phyloP scores from a whole-genome alignment of 2,888 invertebrate genomes.

The Hypena proboscidalis region DNA sequence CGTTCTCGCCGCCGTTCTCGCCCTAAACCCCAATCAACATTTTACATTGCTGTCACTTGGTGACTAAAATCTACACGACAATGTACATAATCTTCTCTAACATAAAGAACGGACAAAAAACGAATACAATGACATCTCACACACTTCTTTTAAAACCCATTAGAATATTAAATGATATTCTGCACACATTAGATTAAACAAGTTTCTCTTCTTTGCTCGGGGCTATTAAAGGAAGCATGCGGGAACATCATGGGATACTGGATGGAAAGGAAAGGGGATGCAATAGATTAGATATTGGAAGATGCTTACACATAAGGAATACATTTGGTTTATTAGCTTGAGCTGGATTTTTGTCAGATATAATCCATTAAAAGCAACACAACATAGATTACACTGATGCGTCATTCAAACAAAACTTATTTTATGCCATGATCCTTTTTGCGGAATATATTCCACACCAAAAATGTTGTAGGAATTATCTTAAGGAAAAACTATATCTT shows the following conservation, averaged over 20 bases:
- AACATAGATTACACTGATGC: slow-evolving; percentile 19
- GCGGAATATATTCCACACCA: slow-evolving; percentile 31
- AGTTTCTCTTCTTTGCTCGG: slow-evolving; percentile 58
- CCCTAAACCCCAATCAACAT: slow-evolving; percentile 81
- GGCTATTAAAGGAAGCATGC: slow-evolving; percentile 85
- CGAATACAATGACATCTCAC: slow-evolving; percentile 65
- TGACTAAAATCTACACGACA: slow-evolving; percentile 41
- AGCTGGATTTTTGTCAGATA: slow-evolving; percentile 20
- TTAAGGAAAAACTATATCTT: background rate
- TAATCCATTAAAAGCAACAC: slow-evolving; percentile 29
- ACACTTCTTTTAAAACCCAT: slow-evolving; percentile 84
- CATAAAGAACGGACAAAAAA: slow-evolving; percentile 50
- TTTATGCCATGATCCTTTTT: slow-evolving; percentile 23
- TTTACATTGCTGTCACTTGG: slow-evolving; percentile 67
- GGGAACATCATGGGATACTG: slow-evolving; percentile 61
- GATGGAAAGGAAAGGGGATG: slow-evolving; percentile 27
- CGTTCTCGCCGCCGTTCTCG: slow-evolving; percentile 74
- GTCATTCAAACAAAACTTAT: slow-evolving; percentile 24
- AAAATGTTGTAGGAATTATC: slow-evolving; percentile 28
- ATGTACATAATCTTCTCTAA: slow-evolving; percentile 31
- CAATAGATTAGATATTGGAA: slow-evolving; percentile 25
- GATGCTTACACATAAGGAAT: slow-evolving; percentile 27
- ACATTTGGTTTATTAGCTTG: slow-evolving; percentile 29
- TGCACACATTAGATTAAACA: slow-evolving; percentile 79
- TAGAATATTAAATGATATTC: slow-evolving; percentile 77